Evolutionary conservation across 2,888 invertebrate genomes (phyloP).

Genomic region (Zaprionus lineosus): DNA sequence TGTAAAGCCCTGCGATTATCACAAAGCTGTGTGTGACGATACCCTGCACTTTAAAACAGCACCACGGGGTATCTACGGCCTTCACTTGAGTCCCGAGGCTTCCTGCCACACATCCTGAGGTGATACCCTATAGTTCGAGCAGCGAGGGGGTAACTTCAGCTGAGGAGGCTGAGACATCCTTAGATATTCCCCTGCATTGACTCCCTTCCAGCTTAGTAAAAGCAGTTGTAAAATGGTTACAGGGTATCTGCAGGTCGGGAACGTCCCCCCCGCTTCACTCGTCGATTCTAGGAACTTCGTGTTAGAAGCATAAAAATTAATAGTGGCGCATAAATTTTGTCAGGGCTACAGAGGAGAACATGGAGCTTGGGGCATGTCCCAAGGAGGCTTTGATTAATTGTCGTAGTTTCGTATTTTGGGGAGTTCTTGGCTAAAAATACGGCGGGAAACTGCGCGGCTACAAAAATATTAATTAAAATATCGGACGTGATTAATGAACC

Average conservation of each 20-base stretch:
- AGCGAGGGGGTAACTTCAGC: no score
- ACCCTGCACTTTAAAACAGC: no score
- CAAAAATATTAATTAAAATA: slow-evolving; percentile 39
- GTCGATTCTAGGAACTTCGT: slow-evolving; percentile 47
- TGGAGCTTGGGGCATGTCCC: slow-evolving; percentile 31
- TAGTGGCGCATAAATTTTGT: slow-evolving; percentile 56
- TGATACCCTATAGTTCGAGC: no score
- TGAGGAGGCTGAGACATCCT: no score
- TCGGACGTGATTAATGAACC: slow-evolving; percentile 42
- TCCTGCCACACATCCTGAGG: no score
- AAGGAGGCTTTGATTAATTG: slow-evolving; percentile 54
- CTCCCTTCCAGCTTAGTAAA: no score
- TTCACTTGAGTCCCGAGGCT: no score
- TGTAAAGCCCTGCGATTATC: slow-evolving; percentile 54
- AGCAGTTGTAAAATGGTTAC: not conserved
- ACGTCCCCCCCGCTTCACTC: not conserved
- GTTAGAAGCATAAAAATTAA: slow-evolving; percentile 54
- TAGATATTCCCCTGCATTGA: no score
- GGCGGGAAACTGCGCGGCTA: not conserved
- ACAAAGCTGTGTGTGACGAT: slow-evolving; percentile 28
- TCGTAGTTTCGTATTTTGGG: slow-evolving; percentile 37
- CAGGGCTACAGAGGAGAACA: slow-evolving; percentile 34
- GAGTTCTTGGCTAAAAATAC: slow-evolving; percentile 36
- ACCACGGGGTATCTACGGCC: no score
- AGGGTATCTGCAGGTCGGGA: slow-evolving; percentile 9